Evolutionary conservation across 2,113 vertebrate genomes (phyloP).

Genomic region (Phyllopteryx taeniolatus): DNA sequence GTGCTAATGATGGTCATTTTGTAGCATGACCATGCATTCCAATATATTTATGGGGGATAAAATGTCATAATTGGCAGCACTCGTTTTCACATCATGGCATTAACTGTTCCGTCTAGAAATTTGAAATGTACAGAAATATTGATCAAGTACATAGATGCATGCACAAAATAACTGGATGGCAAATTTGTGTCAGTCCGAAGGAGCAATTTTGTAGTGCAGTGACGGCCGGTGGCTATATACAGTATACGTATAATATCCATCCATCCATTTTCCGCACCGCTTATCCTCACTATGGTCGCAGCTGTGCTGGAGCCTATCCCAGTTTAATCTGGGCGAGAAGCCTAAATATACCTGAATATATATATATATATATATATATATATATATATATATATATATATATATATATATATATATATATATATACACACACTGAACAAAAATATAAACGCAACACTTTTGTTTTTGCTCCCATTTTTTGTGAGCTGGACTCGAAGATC

Average conservation of each 20-base stretch:
- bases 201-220: not conserved
- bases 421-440: too few relatives aligned
- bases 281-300: too few relatives aligned
- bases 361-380: too few relatives aligned
- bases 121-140: constrained; percentile 38
- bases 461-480: too few relatives aligned
- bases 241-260: not conserved
- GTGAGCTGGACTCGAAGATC: too few relatives aligned
- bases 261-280: too few relatives aligned
- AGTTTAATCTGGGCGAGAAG: too few relatives aligned
- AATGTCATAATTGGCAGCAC: constrained; percentile 75
- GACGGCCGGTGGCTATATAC: not conserved
- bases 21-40: constrained; percentile 79
- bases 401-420: too few relatives aligned
- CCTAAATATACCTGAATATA: too few relatives aligned
- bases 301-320: too few relatives aligned
- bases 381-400: too few relatives aligned
- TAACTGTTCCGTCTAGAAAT: constrained; percentile 48
- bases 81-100: constrained; percentile 58
- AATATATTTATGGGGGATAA: constrained; percentile 80
- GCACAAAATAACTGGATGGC: not conserved
- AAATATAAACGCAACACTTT: too few relatives aligned
- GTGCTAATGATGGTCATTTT: constrained; percentile 92
- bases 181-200: constrained; percentile 4
- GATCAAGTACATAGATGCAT: not conserved